These are phyloP conservation scores for Uropsilus gracilis DNA, from an alignment of 2,113 vertebrate genomes.

Conservation along the genomic window DNA sequence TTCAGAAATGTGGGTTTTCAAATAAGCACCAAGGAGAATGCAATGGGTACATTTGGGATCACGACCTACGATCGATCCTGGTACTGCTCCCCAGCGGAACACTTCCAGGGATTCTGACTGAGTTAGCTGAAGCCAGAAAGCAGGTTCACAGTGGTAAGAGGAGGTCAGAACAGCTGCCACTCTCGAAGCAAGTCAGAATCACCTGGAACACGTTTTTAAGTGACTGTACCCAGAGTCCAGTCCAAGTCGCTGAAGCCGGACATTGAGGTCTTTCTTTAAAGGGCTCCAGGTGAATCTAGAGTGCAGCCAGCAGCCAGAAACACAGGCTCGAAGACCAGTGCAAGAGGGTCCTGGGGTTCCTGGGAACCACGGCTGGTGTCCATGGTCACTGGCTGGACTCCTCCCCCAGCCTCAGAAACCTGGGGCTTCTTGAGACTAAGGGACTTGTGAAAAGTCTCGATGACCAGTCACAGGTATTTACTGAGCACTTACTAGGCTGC, in stretches of 20 bases:
- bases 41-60: background rate
- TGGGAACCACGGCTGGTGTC: background rate
- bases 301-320: background rate
- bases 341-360: background rate
- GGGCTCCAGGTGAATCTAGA: background rate
- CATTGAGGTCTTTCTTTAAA: background rate
- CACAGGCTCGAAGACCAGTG: background rate
- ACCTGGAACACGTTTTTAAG: background rate
- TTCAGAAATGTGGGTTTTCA: background rate
- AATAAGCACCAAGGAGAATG: background rate
- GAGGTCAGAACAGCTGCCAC: background rate
- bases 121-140: background rate
- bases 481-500: background rate
- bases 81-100: background rate
- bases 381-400: background rate
- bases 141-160: background rate
- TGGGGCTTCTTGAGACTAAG: too few species aligned
- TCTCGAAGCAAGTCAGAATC: accelerated
- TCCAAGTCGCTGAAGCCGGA: background rate
- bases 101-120: background rate
- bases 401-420: background rate
- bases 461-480: background rate
- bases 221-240: background rate
- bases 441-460: background rate
- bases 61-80: background rate